Evolutionary conservation across 53 echinoderm and acorn worm genomes (phyloP).

Genomic region (Temnopleurus reevesii): DNA sequence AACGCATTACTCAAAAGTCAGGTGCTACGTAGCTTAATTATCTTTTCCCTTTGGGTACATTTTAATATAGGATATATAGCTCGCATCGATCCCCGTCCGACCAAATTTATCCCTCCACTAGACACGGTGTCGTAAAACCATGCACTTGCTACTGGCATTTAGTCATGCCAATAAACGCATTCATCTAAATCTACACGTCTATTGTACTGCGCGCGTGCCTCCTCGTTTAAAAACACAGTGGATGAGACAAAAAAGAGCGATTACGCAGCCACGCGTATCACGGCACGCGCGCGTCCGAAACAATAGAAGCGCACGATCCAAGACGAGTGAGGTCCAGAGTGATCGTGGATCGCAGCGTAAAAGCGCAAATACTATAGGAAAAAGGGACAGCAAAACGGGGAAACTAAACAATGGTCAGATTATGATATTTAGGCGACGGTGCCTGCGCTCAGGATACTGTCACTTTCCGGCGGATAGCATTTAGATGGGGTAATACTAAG

Average conservation of each 20-base stretch:
- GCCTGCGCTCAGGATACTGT: neutral
- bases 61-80: neutral
- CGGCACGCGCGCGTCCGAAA: constrained; percentile 42
- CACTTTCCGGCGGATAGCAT: constrained; percentile 3
- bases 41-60: no score
- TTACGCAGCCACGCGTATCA: constrained; percentile 48
- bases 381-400: neutral
- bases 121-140: neutral
- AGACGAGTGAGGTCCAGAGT: constrained; percentile 13
- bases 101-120: neutral
- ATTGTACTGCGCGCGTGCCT: constrained; percentile 33
- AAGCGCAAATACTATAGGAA: no score
- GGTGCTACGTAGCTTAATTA: neutral
- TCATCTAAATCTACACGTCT: constrained; percentile 16
- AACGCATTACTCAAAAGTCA: neutral
- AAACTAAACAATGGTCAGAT: neutral
- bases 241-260: constrained; percentile 9
- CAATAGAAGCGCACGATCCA: constrained; percentile 40
- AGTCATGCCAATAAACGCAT: neutral
- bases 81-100: neutral
- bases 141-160: neutral
- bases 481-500: neutral
- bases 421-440: constrained; percentile 10
- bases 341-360: neutral
- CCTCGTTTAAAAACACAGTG: neutral